Base-by-base conservation (phyloP, 2,888 invertebrate species). In the Hirtodrosophila confusa region DNA sequence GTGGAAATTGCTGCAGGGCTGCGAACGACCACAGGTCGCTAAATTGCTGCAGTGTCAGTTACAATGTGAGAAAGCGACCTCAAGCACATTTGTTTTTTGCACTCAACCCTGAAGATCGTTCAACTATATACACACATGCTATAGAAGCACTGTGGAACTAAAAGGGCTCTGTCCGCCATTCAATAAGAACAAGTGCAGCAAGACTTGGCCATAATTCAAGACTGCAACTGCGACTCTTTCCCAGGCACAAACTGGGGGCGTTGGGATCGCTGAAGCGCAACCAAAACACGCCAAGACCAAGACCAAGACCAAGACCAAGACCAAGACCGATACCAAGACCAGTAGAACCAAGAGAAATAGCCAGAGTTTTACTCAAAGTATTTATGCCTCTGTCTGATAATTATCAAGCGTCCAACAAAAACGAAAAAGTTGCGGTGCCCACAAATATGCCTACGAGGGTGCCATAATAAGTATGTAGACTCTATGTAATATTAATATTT, bases 41-140 rank as follows among this genome's bases (percentile, higher is more conserved):
- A 68, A 78, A 78, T 78, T 78, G 76, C 72, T 50, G 23, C 61
- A 63, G 75, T 78, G 51, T 78, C 80, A 61, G 78, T 69, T 82
- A 73, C 80, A 83, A 51, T 67, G 74, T 74, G 74, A 63, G 74
- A 74, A 27, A 45, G 40, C 37, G 35, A 31, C 23, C 41, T 11
- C 44, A 39, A 11, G 36, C 40, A 1, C 41, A 27, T 57, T 56
- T 65, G 56, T 49, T 45, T 65, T 58, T 49, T 48, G 66, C 76
- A 73, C 65, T 66, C 77, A 65, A 71, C 53, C 85, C 45, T 83
- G 83, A 84, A 85, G 83, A 78, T 67, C 85, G 45, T 85, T 84
- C 83, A 85, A 85, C 83, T 80, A 62, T 51, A 43, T 40, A 49
- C 40, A 45, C 5, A 27, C 6, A 47, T 55, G 56, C 33, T 54